Conservation (phyloP, 35 echinoderm and acorn worm species). For the Diadema setosum region DNA sequence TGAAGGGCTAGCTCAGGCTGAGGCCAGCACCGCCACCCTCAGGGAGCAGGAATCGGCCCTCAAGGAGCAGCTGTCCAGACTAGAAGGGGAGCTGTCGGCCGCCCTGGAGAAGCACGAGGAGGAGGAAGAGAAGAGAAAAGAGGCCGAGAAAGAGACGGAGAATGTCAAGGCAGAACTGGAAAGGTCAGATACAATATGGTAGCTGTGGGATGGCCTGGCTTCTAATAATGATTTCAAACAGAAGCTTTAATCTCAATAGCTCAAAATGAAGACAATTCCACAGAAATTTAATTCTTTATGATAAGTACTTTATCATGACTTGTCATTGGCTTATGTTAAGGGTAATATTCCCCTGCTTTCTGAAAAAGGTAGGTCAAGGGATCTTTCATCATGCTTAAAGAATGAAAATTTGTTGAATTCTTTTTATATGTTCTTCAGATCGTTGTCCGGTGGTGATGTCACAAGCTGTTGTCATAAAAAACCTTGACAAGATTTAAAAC, state of each 20-base stretch:
- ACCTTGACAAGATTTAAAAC: too few species aligned
- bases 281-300: background rate
- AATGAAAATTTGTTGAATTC: too few species aligned
- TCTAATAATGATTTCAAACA: too few species aligned
- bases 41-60: background rate
- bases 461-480: too few species aligned
- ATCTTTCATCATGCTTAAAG: too few species aligned
- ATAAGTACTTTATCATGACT: background rate
- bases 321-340: background rate
- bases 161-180: background rate
- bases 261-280: background rate
- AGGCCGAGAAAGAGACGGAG: background rate
- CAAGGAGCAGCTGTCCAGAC: background rate
- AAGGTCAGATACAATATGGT: too few species aligned
- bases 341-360: background rate
- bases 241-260: background rate
- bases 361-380: too few species aligned
- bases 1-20: background rate
- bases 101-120: background rate
- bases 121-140: background rate
- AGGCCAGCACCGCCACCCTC: background rate
- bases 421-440: too few species aligned
- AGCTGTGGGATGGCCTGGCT: background rate
- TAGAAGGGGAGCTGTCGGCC: background rate
- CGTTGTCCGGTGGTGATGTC: too few species aligned